Evolutionary conservation across 2,113 vertebrate species (phyloP).

Genomic region (Solea solea): DNA sequence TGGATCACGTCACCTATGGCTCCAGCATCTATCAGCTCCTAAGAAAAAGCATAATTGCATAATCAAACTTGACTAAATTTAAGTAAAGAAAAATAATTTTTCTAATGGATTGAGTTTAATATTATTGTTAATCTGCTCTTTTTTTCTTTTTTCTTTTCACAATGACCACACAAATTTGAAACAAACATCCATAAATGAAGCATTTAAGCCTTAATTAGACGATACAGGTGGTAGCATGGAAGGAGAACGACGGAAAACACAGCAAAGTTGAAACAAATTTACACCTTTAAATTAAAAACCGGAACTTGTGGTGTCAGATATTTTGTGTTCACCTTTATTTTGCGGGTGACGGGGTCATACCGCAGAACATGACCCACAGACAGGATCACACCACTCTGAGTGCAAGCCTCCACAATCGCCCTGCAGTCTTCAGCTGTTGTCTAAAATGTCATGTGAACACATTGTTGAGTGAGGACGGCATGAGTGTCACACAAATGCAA

Average conservation of each 20-base stretch:
- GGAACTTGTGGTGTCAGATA: not conserved
- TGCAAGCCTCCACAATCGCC: slow-evolving; percentile 78
- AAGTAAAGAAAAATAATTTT: too few relatives aligned
- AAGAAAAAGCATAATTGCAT: slow-evolving; percentile 20
- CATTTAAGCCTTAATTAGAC: too few relatives aligned
- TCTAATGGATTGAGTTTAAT: too few relatives aligned
- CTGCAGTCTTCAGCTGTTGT: slow-evolving; percentile 82
- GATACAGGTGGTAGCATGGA: too few relatives aligned
- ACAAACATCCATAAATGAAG: too few relatives aligned
- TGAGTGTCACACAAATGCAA: not conserved
- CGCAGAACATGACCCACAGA: slow-evolving; percentile 85
- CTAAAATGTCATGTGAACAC: slow-evolving; percentile 53
- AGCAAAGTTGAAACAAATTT: not conserved
- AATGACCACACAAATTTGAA: too few relatives aligned
- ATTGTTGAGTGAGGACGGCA: not conserved
- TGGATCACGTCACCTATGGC: slow-evolving; percentile 84
- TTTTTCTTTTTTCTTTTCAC: too few relatives aligned
- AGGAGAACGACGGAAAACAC: too few relatives aligned
- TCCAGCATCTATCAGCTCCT: slow-evolving; percentile 82
- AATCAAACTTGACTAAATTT: not conserved
- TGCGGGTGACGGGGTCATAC: slow-evolving; percentile 81
- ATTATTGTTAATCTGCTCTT: too few relatives aligned
- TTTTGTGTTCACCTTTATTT: slow-evolving; percentile 80
- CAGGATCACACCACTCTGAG: slow-evolving; percentile 78
- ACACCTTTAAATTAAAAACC: not conserved